Percentiles rank a stretch among this genome's conserved stretches.
Evolutionary conservation across 1,140 invertebrate species (phyloP).

Genomic region (Drosophila mauritiana): DNA sequence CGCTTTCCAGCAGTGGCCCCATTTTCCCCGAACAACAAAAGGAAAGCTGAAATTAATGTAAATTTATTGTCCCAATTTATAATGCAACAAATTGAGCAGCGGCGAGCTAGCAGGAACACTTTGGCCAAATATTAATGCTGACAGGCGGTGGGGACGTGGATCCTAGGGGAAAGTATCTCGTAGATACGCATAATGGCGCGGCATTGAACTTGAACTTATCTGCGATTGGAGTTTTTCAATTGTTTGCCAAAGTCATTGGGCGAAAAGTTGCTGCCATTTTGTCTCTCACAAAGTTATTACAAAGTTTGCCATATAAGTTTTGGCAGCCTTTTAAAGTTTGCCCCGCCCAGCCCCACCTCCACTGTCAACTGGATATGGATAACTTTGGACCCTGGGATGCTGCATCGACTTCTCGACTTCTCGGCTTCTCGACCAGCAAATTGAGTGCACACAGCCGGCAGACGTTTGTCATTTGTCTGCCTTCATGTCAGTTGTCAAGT

Average conservation of each 20-base stretch:
- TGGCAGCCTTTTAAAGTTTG: slow-evolving; percentile 46
- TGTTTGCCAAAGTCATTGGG: slow-evolving; percentile 69
- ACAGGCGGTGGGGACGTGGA: slow-evolving; percentile 25
- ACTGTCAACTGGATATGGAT: slow-evolving; percentile 47
- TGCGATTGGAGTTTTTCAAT: slow-evolving; percentile 54
- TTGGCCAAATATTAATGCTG: slow-evolving; percentile 74
- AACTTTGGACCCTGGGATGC: slow-evolving; percentile 29
- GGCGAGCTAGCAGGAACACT: slow-evolving; percentile 11
- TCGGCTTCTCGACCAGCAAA: slow-evolving; percentile 46
- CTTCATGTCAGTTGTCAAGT: slow-evolving; percentile 81
- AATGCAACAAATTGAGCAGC: slow-evolving; percentile 61
- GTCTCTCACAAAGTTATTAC: slow-evolving; percentile 63
- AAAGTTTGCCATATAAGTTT: slow-evolving; percentile 68
- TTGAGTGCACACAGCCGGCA: slow-evolving; percentile 69
- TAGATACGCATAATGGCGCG: slow-evolving; percentile 43
- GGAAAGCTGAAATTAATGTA: slow-evolving; percentile 66
- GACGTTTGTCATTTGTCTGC: slow-evolving; percentile 82
- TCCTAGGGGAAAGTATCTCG: slow-evolving; percentile 55
- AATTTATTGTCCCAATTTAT: slow-evolving; percentile 81
- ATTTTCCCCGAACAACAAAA: slow-evolving; percentile 15
- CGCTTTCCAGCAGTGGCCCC: slow-evolving; percentile 12
- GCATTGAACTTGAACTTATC: slow-evolving; percentile 75
- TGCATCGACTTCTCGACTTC: slow-evolving; percentile 22
- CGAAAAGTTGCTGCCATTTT: slow-evolving; percentile 47
- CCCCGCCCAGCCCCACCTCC: slow-evolving; percentile 14